Evolutionary conservation across 2,888 invertebrate species (phyloP), one percentile per base, ranked within the genome.

Genomic region (Coleophora deauratella): DNA sequence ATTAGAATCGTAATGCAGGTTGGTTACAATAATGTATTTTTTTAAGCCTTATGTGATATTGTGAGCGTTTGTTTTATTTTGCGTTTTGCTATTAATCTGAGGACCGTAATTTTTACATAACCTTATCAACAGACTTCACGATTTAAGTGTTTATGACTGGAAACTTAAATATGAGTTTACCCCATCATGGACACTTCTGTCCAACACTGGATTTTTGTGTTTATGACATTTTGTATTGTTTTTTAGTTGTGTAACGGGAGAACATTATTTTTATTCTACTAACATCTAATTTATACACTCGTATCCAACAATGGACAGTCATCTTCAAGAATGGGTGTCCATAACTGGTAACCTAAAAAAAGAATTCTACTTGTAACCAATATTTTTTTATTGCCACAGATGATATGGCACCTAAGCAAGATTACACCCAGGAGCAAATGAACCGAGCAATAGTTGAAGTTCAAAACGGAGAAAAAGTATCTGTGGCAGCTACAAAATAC

Each of bases 331-430:
- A n/a, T n/a, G n/a, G n/a, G n/a, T n/a, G n/a, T n/a, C n/a, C n/a
- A n/a, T n/a, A n/a, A n/a, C n/a, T n/a, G n/a, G n/a, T n/a, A n/a
- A n/a, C n/a, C n/a, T n/a, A n/a, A n/a, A n/a, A n/a, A n/a, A n/a
- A 28, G 28, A 10, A 14, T 35, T 35, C n/a, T 9, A 35, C 12
- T 35, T 14, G n/a, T 12, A 35, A 35, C 12, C 10, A 11, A 36
- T 38, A 33, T 32, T 15, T 21, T 44, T 40, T 44, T 27, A 21
- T 38, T n/a, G n/a, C n/a, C n/a, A n/a, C n/a, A n/a, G n/a, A n/a
- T 45, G 45, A 40, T 33, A 52, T 52, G 46, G 49, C 51, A 32
- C 44, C 49, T 14, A 50, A 27, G 42, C 41, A 42, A 37, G n/a
- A 41, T 38, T 47, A 49, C 34, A 42, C 44, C 2, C 11, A 38